Evolutionary conservation across 2,113 vertebrate genomes (phyloP), one percentile per base, ranked within the genome.

Genomic region (Tinamus guttatus): DNA sequence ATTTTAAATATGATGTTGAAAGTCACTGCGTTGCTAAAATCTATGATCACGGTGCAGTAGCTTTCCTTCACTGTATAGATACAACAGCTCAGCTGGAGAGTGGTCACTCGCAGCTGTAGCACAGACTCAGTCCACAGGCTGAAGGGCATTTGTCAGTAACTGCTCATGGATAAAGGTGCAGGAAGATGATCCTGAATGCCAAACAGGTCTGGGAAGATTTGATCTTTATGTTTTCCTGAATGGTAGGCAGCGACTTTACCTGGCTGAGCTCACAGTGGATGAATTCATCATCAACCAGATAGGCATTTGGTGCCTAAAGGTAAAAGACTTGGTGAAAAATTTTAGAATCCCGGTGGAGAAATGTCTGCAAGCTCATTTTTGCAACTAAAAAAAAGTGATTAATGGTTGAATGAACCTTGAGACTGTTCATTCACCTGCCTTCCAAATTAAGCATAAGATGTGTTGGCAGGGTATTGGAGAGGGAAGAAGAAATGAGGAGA

Each of bases 51-150:
- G 11, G 11, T 24, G 58, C 13, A 52, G 49, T 3, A 62, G 43
- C 6, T 58, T 22, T 69, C 34, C 47, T 15, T 56, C 28, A 5
- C 77, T 74, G 3, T 16, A 7, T 22, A 58, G 52, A 32, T 51
- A 38, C 43, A 0, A 38, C 71, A 38, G 19, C 1, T 28, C 0
- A 3, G 7, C 38, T 43, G 43, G 38, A 54, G 32, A 45, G 28
- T 1, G 1, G 34, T 51, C 3, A 0, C 17, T 38, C 40, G 13
- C 20, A 62, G 25, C 5, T 70, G 56, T 43, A 45, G 34, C 12
- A 2, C 8, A 18, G 8, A 1, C 14, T 14, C 22, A 58, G 0
- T 36, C 14, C 60, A 56, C 9, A 7, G 49, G 13, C 15, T 13
- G 51, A 52, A 56, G 41, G 43, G 17, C 18, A 3, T n/a, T 27